Conservation (phyloP, 2,113 vertebrate species). For the Pluvianellus socialis region DNA sequence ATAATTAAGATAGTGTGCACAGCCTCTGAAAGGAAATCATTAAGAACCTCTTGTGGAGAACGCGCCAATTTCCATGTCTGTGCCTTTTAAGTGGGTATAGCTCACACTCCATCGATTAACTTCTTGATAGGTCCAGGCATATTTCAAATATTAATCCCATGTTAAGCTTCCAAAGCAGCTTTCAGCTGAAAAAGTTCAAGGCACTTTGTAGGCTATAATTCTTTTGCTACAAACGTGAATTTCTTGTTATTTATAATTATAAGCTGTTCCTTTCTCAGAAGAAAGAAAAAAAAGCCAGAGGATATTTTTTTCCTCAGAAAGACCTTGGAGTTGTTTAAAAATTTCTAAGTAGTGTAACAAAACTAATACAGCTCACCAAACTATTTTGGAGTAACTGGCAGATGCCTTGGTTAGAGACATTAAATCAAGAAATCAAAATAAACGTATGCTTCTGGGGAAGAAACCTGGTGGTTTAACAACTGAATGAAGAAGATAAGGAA, state of each 20-base stretch:
- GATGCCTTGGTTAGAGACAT: background rate
- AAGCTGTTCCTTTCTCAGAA: background rate
- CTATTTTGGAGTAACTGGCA: background rate
- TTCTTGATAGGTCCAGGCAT: background rate
- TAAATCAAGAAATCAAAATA: background rate
- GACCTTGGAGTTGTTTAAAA: background rate
- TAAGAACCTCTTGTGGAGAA: constrained; percentile 30
- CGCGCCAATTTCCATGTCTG: constrained; percentile 2
- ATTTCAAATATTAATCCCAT: constrained; percentile 26
- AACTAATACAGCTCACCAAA: background rate
- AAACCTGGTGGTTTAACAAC: background rate
- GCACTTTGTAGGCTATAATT: background rate
- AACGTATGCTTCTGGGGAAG: background rate
- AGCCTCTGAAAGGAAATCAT: constrained; percentile 62
- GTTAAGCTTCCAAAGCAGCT: constrained; percentile 22
- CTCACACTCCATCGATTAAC: constrained; percentile 7
- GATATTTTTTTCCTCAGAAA: background rate
- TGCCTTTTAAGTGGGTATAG: constrained; percentile 22
- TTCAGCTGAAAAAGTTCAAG: background rate
- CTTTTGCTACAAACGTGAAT: background rate
- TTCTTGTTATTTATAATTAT: background rate
- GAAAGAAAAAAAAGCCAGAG: background rate
- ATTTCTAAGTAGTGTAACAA: background rate
- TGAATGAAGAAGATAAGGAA: background rate
- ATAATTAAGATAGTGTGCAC: constrained; percentile 67